Evolutionary conservation across 2,113 vertebrate genomes (phyloP), one percentile per base, ranked within the genome.

Genomic region (Lucifuga dentata): DNA sequence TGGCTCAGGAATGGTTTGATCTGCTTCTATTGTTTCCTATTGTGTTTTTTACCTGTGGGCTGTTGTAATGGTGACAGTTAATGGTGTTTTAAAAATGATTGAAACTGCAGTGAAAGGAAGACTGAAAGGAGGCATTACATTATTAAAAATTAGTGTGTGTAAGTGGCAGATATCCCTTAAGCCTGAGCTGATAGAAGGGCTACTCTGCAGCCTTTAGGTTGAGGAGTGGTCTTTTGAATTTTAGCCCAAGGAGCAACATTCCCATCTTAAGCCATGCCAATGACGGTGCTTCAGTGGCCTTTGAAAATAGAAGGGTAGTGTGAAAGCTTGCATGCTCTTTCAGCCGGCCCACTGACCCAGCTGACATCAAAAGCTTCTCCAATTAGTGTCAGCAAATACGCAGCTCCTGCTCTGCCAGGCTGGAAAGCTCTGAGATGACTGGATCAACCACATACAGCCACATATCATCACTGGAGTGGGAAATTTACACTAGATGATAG

Each of bases 381-480:
- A 87, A 76, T 90, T 87, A 86, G 52, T 48, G 57, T 68, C 32
- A 49, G 59, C 78, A 89, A 87, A 91, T 60, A 76, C 13, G n/a
- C 17, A 23, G 50, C 55, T 51, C 32, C 29, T 21, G 39, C 32
- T 73, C 63, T 24, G 50, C 36, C 63, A 43, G 74, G 23, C 8
- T 17, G 19, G 57, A 36, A 29, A 39, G 52, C 55, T 8, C 45
- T 0, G 17, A 35, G 53, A 29, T n/a, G 46, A 3, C 40, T 1
- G 38, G 38, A 5, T 13, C 38, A 40, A 1, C 51, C 5, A 2
- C 56, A 61, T 36, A 35, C 51, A 52, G 57, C 21, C 29, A 59
- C 36, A 41, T 23, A 36, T 36, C 65, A 24, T 41, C 85, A 81
- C 69, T 2, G 3, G 5, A 36, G 78, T 84, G 85, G 45, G 65